Conservation (phyloP, 2,797 vertebrate genomes). For the Rhinella marina region DNA sequence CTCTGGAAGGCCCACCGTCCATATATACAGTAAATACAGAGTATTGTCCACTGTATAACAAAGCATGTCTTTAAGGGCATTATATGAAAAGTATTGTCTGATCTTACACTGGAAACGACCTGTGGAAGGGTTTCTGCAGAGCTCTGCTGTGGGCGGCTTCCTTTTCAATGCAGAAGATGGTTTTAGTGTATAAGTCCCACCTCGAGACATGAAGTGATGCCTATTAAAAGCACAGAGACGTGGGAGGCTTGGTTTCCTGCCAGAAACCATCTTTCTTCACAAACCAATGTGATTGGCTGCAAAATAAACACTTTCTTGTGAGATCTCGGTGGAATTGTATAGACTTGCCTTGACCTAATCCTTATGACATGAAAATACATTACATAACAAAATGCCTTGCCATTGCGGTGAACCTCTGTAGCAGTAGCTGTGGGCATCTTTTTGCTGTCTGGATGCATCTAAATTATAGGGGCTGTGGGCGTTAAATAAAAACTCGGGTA, state of each 20-base stretch:
- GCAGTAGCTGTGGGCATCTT: background rate
- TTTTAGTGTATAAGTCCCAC: background rate
- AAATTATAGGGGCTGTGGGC: too few relatives aligned
- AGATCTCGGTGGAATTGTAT: conserved; percentile 16
- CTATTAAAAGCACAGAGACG: conserved; percentile 50
- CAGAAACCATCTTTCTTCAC: conserved; percentile 45
- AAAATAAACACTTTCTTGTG: conserved; percentile 37
- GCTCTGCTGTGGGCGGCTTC: background rate
- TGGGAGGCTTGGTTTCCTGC: conserved; percentile 58
- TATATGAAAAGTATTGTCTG: background rate
- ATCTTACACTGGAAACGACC: background rate
- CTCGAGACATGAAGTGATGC: conserved; percentile 21
- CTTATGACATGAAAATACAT: background rate
- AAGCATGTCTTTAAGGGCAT: background rate
- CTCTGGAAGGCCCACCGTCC: too few relatives aligned
- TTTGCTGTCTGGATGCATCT: too few relatives aligned
- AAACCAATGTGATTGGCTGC: conserved; percentile 53
- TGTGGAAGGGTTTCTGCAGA: background rate
- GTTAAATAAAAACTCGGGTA: too few relatives aligned
- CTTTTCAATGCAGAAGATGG: conserved; percentile 3
- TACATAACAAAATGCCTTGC: background rate
- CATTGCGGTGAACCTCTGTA: background rate
- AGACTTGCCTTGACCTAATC: conserved; percentile 13
- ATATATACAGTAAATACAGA: background rate
- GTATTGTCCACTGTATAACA: background rate